Base-by-base conservation (phyloP, 2,888 invertebrate species). In the Polyommatus icarus region DNA sequence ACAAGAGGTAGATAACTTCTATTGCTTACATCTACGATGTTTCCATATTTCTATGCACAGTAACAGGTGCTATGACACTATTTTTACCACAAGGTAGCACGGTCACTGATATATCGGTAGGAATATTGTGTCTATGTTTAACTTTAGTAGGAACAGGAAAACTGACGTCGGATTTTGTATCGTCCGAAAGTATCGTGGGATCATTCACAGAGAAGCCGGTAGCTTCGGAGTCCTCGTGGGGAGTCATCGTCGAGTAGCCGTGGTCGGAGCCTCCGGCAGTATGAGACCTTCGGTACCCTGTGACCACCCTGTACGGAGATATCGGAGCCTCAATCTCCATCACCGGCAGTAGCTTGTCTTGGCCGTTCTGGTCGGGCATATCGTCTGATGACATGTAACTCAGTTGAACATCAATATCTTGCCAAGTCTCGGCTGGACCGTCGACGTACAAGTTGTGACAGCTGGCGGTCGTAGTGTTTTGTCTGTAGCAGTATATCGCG, bases 221-320 rank as follows among this genome's bases (percentile, higher is more conserved):
- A 83, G 97, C 97, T 86, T 98, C 98, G 0, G 97, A 97, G 86
- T 98, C 98, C 85, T 98, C 98, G 84, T 98, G 98, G 1, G 97
- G 98, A 0, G 98, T 98, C 98, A 98, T 98, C 0, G 98, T 98
- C 3, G 98, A 98, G 90, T 99, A 99, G 1, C 99, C 99, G 86
- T 98, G 98, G 92, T 99, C 99, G n/a, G 98, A 98, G 83, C 97
- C 97, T 72, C 96, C 96, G 0, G 97, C 96, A 0, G 96, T 95
- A 73, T 96, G 96, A 4, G 97, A 96, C 50, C 97, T 95, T 67
- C 97, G 94, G 87, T 98, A 98, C 78, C 96, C 96, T 0, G 97
- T 97, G 72, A 97, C 96, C 80, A 98, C 97, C 80, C 97, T 96
- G 87, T 98, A 98, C 0, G 98, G 98, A 2, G 98, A 98, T 82